A percentile compares a stretch with the other conserved stretches of the same genome.
Evolutionary conservation across 92 coral and sea anemone species (phyloP).

Genomic region (Parazoanthus swiftii): DNA sequence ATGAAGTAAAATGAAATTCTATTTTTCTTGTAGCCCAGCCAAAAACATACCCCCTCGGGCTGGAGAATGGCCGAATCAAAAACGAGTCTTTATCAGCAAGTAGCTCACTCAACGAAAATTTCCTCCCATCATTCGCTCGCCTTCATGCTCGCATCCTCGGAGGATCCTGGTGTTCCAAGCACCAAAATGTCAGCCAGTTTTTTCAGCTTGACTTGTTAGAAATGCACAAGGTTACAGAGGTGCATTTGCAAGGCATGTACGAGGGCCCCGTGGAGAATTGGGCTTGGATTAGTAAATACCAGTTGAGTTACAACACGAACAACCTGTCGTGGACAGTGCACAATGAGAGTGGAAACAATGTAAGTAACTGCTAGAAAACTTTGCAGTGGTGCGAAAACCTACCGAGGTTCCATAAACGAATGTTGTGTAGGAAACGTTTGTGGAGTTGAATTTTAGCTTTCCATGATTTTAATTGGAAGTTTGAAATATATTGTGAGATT

Average conservation of each 20-base stretch:
- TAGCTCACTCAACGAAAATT: background rate
- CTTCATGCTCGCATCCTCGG: constrained; percentile 21
- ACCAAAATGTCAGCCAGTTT: constrained; percentile 23
- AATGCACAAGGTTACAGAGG: constrained; percentile 19
- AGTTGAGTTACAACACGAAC: constrained; percentile 17
- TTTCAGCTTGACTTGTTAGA: constrained; percentile 31
- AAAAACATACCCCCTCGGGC: background rate
- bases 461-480: too few relatives aligned
- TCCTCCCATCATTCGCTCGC: constrained; percentile 28
- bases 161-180: constrained; percentile 15
- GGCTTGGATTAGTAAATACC: constrained; percentile 32
- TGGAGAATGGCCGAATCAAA: constrained; percentile 29
- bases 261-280: constrained; percentile 17
- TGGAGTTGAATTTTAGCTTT: too few relatives aligned
- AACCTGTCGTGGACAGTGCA: constrained; percentile 18
- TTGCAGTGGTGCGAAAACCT: background rate
- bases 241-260: constrained; percentile 35
- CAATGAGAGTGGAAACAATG: constrained; percentile 2
- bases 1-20: background rate
- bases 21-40: background rate
- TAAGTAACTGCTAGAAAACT: background rate
- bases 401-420: background rate
- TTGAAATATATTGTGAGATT: too few relatives aligned
- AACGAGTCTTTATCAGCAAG: constrained; percentile 35
- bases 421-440: background rate